A percentile compares a stretch with the other conserved stretches of the same genome.
Conservation (phyloP, 2,113 vertebrate genomes). For the Bostrychus sinensis region DNA sequence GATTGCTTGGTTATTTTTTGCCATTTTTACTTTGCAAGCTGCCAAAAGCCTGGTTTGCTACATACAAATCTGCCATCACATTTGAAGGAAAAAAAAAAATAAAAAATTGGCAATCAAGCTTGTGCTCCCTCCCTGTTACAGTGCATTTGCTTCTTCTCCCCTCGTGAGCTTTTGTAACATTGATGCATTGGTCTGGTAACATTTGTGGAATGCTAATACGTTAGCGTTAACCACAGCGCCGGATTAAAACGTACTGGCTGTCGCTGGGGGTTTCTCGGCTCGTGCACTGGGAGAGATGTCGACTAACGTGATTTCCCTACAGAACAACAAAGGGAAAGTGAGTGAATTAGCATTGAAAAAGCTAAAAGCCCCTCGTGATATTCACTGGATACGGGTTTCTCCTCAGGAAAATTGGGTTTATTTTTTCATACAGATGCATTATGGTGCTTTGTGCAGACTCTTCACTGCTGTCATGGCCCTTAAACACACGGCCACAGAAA, state of each 20-base stretch:
- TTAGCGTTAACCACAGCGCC: slow-evolving; percentile 45
- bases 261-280: slow-evolving; percentile 50
- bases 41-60: slow-evolving; percentile 87
- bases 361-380: slow-evolving; percentile 68
- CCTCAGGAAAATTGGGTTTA: slow-evolving; percentile 64
- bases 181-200: slow-evolving; percentile 71
- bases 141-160: slow-evolving; percentile 49
- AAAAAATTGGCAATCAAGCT: slow-evolving; percentile 49
- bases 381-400: slow-evolving; percentile 50
- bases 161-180: slow-evolving; percentile 62
- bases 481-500: slow-evolving; percentile 33
- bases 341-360: slow-evolving; percentile 72
- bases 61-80: slow-evolving; percentile 64
- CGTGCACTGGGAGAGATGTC: slow-evolving; percentile 48
- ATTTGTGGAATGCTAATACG: slow-evolving; percentile 72
- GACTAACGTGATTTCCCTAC: slow-evolving; percentile 69
- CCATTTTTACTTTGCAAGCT: slow-evolving; percentile 77
- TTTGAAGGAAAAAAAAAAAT: slow-evolving; percentile 37
- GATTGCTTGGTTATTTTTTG: slow-evolving; percentile 43
- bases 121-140: slow-evolving; percentile 51
- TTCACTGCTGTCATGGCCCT: slow-evolving; percentile 49
- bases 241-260: slow-evolving; percentile 70
- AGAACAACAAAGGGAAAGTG: slow-evolving; percentile 64
- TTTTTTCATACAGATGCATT: slow-evolving; percentile 71
- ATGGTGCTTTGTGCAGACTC: slow-evolving; percentile 51